These are phyloP conservation scores for Apoda limacodes DNA, from an alignment of 2,888 invertebrate genomes.

Conservation along the genomic window DNA sequence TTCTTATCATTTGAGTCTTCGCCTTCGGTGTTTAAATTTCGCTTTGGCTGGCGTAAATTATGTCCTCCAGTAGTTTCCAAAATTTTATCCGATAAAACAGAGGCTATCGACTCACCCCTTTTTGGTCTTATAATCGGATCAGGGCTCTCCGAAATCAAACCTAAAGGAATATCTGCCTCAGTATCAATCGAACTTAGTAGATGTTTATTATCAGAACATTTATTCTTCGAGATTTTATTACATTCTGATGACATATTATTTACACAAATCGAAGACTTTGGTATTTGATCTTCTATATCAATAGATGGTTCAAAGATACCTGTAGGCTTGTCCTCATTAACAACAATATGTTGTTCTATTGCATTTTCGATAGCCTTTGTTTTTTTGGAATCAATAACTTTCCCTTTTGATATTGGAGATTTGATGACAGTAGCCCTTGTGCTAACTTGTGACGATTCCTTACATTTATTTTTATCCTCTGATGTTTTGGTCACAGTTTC, in stretches of 20 bases:
- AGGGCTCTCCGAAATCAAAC: constrained; percentile 50
- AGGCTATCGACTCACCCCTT: constrained; percentile 57
- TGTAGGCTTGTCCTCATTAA: constrained; percentile 69
- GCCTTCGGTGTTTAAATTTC: constrained; percentile 46
- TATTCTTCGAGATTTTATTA: constrained; percentile 49
- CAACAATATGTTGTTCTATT: constrained; percentile 38
- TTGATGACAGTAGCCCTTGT: constrained; percentile 70
- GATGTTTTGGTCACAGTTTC: constrained; percentile 29
- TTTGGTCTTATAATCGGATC: constrained; percentile 51
- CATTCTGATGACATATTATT: constrained; percentile 41
- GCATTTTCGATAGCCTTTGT: constrained; percentile 34
- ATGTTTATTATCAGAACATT: constrained; percentile 31
- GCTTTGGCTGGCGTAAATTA: constrained; percentile 55
- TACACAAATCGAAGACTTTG: constrained; percentile 66
- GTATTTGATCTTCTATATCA: constrained; percentile 76
- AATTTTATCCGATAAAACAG: constrained; percentile 62
- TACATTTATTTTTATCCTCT: constrained; percentile 45
- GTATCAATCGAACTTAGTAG: constrained; percentile 45
- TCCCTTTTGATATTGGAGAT: constrained; percentile 65
- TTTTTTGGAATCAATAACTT: constrained; percentile 58
- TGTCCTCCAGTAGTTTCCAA: constrained; percentile 55
- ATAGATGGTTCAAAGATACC: constrained; percentile 79
- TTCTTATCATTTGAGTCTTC: constrained; percentile 51
- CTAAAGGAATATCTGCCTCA: constrained; percentile 53
- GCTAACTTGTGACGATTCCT: constrained; percentile 47